phyloP scores from a whole-genome alignment of 1,140 invertebrate genomes.

The Eurosta solidaginis region DNA sequence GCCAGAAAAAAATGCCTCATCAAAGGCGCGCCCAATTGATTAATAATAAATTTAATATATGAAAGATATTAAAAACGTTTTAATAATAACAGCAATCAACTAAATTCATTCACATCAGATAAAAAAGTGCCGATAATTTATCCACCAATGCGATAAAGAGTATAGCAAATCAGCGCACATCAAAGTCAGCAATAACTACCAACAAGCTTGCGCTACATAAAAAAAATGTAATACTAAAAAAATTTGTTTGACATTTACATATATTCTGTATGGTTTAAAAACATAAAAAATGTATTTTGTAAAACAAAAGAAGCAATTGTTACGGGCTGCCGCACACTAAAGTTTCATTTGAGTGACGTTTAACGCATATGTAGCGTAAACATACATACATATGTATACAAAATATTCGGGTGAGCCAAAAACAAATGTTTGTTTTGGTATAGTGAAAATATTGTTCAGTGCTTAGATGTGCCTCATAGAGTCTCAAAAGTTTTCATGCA shows the following conservation, averaged over 20 bases:
- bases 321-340: neutral
- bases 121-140: neutral
- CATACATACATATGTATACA: neutral
- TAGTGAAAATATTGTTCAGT: no score
- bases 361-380: neutral
- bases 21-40: no score
- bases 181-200: slow-evolving; percentile 1
- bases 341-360: neutral
- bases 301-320: neutral
- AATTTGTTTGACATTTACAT: neutral
- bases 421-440: no score
- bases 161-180: slow-evolving; percentile 2
- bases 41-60: no score
- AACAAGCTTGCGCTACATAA: neutral
- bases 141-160: neutral
- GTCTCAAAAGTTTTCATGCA: no score
- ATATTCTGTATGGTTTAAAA: no score
- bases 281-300: neutral
- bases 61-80: no score
- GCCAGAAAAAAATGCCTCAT: no score
- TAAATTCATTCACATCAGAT: neutral
- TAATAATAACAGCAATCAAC: neutral
- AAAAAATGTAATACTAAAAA: no score
- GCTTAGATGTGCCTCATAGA: no score
- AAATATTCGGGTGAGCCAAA: no score